Evolutionary conservation across 2,797 vertebrate species (phyloP), one percentile per base, ranked within the genome.

Genomic region (Distichodus sexfasciatus): DNA sequence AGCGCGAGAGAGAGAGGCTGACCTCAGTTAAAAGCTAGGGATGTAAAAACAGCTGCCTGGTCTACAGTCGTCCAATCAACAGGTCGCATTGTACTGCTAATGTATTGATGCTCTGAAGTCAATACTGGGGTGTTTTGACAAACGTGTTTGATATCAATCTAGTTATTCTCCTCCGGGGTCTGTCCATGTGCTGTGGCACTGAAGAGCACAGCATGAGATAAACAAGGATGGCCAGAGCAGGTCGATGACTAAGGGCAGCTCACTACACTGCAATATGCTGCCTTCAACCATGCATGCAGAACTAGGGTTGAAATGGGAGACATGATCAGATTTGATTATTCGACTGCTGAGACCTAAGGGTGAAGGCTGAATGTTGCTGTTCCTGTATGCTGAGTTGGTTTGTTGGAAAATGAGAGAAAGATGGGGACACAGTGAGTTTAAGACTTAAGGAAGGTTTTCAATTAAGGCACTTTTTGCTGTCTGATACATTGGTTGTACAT

Each of bases 221-320:
- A 66, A 70, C 69, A 67, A 38, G 50, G 70, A 76, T 70, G 72
- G 63, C 54, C 78, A 65, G 53, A 76, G 66, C 62, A 14, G 23
- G 67, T 85, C 80, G 66, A 78, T 65, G 68, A 62, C 66, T 70
- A 68, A 75, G 75, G 63, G 76, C 66, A 75, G 75, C 69, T 72
- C 79, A 82, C 75, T 36, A 17, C 0, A 41, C 47, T 72, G 24
- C 47, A 53, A 36, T 68, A 41, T 48, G 58, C n/a, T 64, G 14
- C 23, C 44, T 26, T 60, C 15, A 50, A 51, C 24, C 17, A 33
- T 29, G 36, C 28, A 40, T 17, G 15, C 17, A 15, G 41, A 44
- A 44, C 31, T 4, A 33, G n/a, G n/a, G n/a, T n/a, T n/a, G n/a
- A n/a, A n/a, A n/a, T n/a, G n/a, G n/a, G n/a, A n/a, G n/a, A n/a